Evolutionary conservation across 2,797 vertebrate species (phyloP).

Genomic region (Mus minutoides): DNA sequence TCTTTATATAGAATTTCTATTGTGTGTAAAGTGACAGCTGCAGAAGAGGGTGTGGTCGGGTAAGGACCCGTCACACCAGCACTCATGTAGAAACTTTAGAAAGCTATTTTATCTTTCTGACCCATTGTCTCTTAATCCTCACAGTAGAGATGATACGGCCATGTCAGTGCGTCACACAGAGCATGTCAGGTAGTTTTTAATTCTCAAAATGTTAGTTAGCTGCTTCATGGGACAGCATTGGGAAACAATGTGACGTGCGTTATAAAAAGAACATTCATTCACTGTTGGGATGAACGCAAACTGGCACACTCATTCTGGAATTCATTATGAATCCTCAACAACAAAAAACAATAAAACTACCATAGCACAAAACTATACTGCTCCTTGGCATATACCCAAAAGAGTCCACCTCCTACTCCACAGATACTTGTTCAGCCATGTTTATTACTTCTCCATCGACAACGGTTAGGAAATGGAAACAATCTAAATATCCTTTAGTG

Average conservation of each 20-base stretch:
- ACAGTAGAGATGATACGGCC: background rate
- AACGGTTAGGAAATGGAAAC: too few relatives aligned
- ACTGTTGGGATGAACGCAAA: background rate
- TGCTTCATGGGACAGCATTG: background rate
- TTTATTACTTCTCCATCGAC: too few relatives aligned
- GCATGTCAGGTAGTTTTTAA: background rate
- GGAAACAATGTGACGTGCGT: background rate
- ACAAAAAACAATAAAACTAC: background rate
- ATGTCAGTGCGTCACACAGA: background rate
- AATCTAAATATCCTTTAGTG: background rate
- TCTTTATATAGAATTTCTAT: background rate
- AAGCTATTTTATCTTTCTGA: background rate
- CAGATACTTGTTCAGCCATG: background rate
- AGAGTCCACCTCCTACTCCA: too few relatives aligned
- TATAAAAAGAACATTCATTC: background rate
- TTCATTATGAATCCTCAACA: background rate
- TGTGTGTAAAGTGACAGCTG: background rate
- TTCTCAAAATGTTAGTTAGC: background rate
- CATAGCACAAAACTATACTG: too few relatives aligned
- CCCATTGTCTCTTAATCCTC: background rate
- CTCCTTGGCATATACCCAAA: background rate
- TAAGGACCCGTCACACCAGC: fast-evolving
- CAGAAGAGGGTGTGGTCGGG: fast-evolving
- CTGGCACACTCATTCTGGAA: background rate
- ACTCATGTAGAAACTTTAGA: background rate